These are phyloP conservation scores for Drosophila siamana DNA, from an alignment of 2,888 invertebrate species.

Conservation along the genomic window DNA sequence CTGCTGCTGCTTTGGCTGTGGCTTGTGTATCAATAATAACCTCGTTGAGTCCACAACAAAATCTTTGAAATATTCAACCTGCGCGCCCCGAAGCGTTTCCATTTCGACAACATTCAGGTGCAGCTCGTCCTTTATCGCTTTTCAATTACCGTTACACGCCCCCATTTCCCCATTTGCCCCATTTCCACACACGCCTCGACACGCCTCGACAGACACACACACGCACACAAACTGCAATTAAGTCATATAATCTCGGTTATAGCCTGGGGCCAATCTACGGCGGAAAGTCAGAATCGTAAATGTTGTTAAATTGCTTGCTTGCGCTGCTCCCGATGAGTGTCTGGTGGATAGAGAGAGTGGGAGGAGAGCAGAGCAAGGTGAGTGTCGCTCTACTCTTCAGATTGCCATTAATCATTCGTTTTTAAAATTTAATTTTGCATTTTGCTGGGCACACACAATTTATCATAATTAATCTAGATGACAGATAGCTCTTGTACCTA, in stretches of 20 bases:
- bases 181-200: neutral
- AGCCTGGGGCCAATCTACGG: constrained; percentile 35
- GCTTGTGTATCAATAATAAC: neutral
- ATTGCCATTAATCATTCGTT: too few relatives aligned
- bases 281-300: constrained; percentile 51
- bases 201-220: neutral
- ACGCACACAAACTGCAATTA: constrained; percentile 55
- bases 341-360: too few relatives aligned
- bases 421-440: constrained; percentile 49
- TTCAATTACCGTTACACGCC: constrained; percentile 63
- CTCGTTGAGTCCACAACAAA: constrained; percentile 5
- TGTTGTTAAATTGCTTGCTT: constrained; percentile 45
- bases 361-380: too few relatives aligned
- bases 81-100: constrained; percentile 27
- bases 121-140: constrained; percentile 61
- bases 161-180: neutral
- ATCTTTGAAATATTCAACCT: constrained; percentile 1
- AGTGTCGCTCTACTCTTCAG: too few relatives aligned
- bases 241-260: constrained; percentile 58
- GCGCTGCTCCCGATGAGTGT: too few relatives aligned
- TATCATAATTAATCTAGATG: constrained; percentile 72
- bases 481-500: constrained; percentile 38
- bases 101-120: constrained; percentile 30
- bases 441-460: constrained; percentile 49
- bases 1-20: too few relatives aligned